A percentile compares a stretch with the other conserved stretches of the same genome.
Evolutionary conservation across 2,797 vertebrate species (phyloP).

Genomic region (Pampus argenteus): DNA sequence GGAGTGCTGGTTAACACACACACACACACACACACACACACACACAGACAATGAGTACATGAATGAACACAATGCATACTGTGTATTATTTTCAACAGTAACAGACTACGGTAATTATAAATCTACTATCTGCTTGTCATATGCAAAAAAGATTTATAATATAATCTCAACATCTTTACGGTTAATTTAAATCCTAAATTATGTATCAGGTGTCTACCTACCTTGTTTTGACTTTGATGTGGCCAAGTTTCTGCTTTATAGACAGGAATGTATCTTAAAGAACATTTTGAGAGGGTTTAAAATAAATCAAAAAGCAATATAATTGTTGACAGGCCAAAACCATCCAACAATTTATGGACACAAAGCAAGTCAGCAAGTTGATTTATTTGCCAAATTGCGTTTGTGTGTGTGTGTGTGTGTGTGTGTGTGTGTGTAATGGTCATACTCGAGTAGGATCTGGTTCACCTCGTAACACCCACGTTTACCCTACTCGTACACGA

Average conservation of each 20-base stretch:
- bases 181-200: conserved; percentile 46
- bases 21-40: conserved; percentile 6
- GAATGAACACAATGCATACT: background rate
- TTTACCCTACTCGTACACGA: conserved; percentile 44
- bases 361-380: conserved; percentile 34
- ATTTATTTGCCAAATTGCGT: too few relatives aligned
- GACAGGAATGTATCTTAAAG: background rate
- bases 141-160: conserved; percentile 61
- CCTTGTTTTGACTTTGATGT: background rate
- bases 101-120: background rate
- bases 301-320: conserved; percentile 34
- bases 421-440: conserved; percentile 21
- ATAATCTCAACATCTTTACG: conserved; percentile 45
- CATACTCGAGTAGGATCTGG: conserved; percentile 54
- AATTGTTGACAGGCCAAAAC: conserved; percentile 47
- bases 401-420: conserved; percentile 16
- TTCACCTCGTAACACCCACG: conserved; percentile 77
- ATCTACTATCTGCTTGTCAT: conserved; percentile 42
- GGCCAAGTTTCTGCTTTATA: background rate
- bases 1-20: background rate
- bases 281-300: conserved; percentile 9
- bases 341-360: conserved; percentile 46
- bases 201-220: conserved; percentile 6
- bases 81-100: conserved; percentile 14
- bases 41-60: background rate